Evolutionary conservation across 64 coral and sea anemone species (phyloP), one percentile per base, ranked within the genome.

Genomic region (Montipora cactus): DNA sequence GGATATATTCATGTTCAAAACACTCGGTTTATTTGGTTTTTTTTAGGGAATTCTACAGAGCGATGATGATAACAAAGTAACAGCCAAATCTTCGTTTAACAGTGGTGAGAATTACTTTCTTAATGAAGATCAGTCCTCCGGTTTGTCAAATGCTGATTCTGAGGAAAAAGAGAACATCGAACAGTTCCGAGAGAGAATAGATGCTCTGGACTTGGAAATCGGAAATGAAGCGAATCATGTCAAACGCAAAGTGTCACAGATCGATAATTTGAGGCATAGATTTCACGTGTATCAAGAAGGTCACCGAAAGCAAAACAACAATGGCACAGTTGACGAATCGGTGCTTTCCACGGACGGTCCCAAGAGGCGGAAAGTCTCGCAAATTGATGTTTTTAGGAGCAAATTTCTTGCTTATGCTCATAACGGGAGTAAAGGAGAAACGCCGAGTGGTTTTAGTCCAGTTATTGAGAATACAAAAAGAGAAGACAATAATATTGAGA

Each of bases 361-460:
- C 0, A 86, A 86, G 82, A 86, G 67, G 59, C 87, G 87, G 8
- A 89, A 79, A 89, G 87, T 89, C 47, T 89, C 87, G 22, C 72
- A 89, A 69, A 89, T 89, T 18, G 87, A 89, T 59, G 18, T 46
- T 6, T 89, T 89, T 21, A 89, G 87, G 44, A 89, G 76, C 59
- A 89, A 89, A 46, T 89, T 89, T 79, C 50, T 93, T 18, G 84
- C 76, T 49, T 93, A 93, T 88, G 84, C 85, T 15, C 77, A 93
- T 20, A 79, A 93, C 11, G 67, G 77, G 5, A 58, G 76, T 16
- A 93, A 88, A 88, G 50, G n/a, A 20, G 92, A 93, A 45, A 19
- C 72, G 3, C 69, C 68, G 9, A 45, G 66, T 71, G 44, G 5
- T 78, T 51, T 77, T 19, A 50, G 53, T n/a, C n/a, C 74, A 21